Percentiles rank a stretch among this genome's conserved stretches.
These are phyloP conservation scores for Pangasius djambal DNA, from an alignment of 2,797 vertebrate genomes.

Conservation along the genomic window DNA sequence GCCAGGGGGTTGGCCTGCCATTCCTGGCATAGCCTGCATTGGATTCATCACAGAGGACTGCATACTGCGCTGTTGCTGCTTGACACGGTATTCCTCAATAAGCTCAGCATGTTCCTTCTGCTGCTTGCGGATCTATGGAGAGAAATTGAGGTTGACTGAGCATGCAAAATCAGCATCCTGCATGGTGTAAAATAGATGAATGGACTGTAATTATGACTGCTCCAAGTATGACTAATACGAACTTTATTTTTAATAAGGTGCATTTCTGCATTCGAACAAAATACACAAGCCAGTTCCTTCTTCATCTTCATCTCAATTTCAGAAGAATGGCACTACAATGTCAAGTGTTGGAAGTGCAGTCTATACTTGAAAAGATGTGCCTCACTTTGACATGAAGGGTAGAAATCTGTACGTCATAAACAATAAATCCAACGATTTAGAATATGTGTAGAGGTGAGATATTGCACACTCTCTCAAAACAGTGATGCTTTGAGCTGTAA, in stretches of 20 bases:
- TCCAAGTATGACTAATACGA: not conserved
- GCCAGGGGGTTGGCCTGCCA: conserved; percentile 68
- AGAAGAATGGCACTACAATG: not conserved
- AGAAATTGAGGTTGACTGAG: not conserved
- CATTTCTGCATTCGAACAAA: not conserved
- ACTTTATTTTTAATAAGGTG: not conserved
- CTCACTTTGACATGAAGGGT: not conserved
- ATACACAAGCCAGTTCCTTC: not conserved
- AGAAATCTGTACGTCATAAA: not conserved
- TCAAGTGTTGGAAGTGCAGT: not conserved
- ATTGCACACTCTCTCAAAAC: not conserved
- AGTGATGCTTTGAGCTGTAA: not conserved
- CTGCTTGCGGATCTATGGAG: conserved; percentile 90
- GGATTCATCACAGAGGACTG: conserved; percentile 69
- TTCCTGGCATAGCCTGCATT: conserved; percentile 68
- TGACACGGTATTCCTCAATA: conserved; percentile 92
- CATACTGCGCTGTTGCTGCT: conserved; percentile 76
- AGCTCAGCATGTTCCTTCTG: conserved; percentile 96
- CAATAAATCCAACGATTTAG: not conserved
- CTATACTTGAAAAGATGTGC: not conserved
- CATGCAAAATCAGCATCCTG: not conserved
- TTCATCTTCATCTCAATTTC: not conserved
- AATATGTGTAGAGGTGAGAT: not conserved
- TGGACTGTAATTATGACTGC: not conserved
- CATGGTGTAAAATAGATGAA: not conserved